These are phyloP conservation scores for Phocides pigmalion DNA, from an alignment of 1,140 invertebrate genomes.

Conservation along the genomic window DNA sequence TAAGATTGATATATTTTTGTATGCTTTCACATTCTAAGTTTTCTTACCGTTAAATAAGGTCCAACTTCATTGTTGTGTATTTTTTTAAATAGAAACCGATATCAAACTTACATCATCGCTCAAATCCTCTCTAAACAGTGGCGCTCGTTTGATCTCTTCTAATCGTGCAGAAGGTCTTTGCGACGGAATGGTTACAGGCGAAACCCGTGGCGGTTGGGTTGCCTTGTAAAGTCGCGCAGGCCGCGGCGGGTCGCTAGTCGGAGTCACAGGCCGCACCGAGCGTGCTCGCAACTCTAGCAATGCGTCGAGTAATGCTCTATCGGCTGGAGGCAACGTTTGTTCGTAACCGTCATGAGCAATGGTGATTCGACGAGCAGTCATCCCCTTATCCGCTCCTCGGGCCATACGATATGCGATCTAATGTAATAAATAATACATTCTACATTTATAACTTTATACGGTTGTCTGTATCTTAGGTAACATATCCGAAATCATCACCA, in stretches of 20 bases:
- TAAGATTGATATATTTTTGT: too few species aligned
- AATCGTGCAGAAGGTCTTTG: slow-evolving; percentile 94
- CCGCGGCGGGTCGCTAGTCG: slow-evolving; percentile 75
- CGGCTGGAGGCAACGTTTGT: slow-evolving; percentile 86
- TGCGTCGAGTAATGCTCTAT: slow-evolving; percentile 87
- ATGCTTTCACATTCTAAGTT: too few species aligned
- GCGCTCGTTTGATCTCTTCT: slow-evolving; percentile 93
- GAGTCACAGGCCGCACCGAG: slow-evolving; percentile 84
- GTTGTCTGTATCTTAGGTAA: too few species aligned
- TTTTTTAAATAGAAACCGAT: too few species aligned
- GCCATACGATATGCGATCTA: slow-evolving; percentile 79
- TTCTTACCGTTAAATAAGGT: too few species aligned
- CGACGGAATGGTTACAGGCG: slow-evolving; percentile 89
- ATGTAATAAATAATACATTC: not conserved
- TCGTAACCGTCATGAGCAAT: slow-evolving; percentile 95
- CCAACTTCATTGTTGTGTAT: too few species aligned
- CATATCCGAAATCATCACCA: too few species aligned
- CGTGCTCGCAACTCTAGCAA: slow-evolving; percentile 88
- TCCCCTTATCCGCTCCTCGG: slow-evolving; percentile 70
- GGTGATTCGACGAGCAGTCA: slow-evolving; percentile 84
- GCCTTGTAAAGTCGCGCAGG: slow-evolving; percentile 84
- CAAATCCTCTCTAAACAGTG: slow-evolving; percentile 91
- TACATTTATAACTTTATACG: too few species aligned
- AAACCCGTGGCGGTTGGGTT: slow-evolving; percentile 84
- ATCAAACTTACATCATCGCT: slow-evolving; percentile 86